Evolutionary conservation across 2,797 vertebrate genomes (phyloP), one percentile per base, ranked within the genome.

Genomic region (Garrulus glandarius): DNA sequence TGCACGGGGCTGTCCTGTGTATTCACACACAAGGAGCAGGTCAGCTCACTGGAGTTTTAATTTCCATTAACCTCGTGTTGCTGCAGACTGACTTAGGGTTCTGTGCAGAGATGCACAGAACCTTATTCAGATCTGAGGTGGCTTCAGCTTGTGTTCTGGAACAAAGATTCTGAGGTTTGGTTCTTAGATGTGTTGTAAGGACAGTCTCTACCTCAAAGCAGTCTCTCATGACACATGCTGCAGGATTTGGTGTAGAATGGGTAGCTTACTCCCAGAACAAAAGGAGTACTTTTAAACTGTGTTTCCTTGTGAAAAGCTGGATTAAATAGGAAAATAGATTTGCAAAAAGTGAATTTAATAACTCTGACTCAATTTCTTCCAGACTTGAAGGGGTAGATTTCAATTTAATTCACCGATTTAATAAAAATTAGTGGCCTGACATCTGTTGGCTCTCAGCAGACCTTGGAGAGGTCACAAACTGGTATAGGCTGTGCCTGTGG

Each of bases 1-100:
- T 18, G 16, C 43, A 8, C 22, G 5, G 44, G 34, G 32, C 16
- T 78, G 43, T 59, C 61, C 46, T 46, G 2, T 12, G 29, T 39
- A 11, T 72, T 78, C 0, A 0, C 1, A 10, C 11, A 53, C 1
- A 8, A 69, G 44, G 50, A 44, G n/a, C 32, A 36, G 59, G 47
- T 41, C 15, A 11, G 56, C 43, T 74, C 0, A 0, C 39, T 30
- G 56, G 34, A 60, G 30, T 67, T 69, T 70, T 67, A 23, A 74
- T 53, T 84, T 82, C 67, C 15, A 5, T 49, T 49, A 44, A 8
- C 30, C 13, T 4, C 4, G 3, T 74, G 37, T 39, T 77, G 36
- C 86, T 77, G 56, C 59, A 80, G 74, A 61, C 15, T 29, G 43
- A 27, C n/a, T 75, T 10, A 2, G 29, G 63, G 19, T 20, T 67